Conservation (phyloP, 1,140 invertebrate species). For the Temnothorax curvispinosus region DNA sequence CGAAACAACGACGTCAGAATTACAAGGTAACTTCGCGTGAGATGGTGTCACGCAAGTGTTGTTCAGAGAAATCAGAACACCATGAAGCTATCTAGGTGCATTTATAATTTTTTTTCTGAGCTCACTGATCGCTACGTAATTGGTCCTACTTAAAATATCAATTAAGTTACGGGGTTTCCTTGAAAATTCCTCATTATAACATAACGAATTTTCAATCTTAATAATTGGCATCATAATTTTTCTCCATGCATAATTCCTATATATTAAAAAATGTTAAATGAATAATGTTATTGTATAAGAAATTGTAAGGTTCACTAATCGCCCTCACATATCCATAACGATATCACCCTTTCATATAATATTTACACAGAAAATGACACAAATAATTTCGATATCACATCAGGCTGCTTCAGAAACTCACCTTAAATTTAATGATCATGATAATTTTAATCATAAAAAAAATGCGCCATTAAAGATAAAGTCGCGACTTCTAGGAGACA, state of each 20-base stretch:
- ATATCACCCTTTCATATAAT: neutral
- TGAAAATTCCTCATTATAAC: neutral
- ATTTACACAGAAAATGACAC: neutral
- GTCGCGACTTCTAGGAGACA: neutral
- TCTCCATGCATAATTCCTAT: neutral
- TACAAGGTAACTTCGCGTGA: slow-evolving; percentile 39
- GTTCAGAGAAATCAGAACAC: slow-evolving; percentile 48
- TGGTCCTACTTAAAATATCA: slow-evolving; percentile 23
- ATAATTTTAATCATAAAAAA: slow-evolving; percentile 5
- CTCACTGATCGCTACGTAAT: neutral
- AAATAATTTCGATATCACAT: neutral
- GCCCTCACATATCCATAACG: neutral
- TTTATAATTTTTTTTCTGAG: slow-evolving; percentile 9
- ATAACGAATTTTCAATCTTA: neutral
- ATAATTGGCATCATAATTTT: neutral
- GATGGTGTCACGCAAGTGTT: slow-evolving; percentile 36
- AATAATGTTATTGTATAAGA: neutral
- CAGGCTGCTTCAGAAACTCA: neutral
- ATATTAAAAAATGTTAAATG: neutral
- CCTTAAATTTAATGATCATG: slow-evolving; percentile 10
- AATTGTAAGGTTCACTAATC: neutral
- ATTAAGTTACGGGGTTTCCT: neutral
- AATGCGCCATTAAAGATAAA: slow-evolving; percentile 13
- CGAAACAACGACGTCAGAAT: slow-evolving; percentile 53
- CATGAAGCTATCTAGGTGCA: slow-evolving; percentile 25